Conservation (phyloP, 2,797 vertebrate genomes). For the Pseudomugil gertrudae region DNA sequence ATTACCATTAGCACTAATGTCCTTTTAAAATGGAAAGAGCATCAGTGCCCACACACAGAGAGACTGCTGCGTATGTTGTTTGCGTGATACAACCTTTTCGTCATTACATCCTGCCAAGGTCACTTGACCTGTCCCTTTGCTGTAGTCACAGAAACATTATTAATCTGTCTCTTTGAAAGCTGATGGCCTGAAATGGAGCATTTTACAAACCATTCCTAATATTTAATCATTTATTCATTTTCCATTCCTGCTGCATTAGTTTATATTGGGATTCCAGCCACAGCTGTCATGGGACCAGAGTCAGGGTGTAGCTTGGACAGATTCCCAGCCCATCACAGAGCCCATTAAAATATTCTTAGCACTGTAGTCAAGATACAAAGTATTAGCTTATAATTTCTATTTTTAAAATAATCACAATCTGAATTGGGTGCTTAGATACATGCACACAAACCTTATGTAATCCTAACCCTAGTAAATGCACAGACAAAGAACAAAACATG, state of each 20-base stretch:
- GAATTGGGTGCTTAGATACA: not conserved
- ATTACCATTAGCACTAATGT: constrained; percentile 82
- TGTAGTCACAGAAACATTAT: constrained; percentile 34
- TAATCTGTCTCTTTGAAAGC: constrained; percentile 36
- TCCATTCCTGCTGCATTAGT: not conserved
- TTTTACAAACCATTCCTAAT: constrained; percentile 7
- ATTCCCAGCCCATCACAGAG: not conserved
- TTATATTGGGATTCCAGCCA: not conserved
- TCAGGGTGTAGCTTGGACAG: not conserved
- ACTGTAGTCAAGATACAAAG: not conserved
- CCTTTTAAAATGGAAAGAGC: constrained; percentile 83
- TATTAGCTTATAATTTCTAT: not conserved
- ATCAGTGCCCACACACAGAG: constrained; percentile 63
- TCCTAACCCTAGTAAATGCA: not conserved
- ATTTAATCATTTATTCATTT: not conserved
- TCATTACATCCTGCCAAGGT: constrained; percentile 68
- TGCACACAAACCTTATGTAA: not conserved
- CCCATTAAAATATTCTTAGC: not conserved
- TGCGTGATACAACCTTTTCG: constrained; percentile 41
- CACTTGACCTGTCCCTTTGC: constrained; percentile 34
- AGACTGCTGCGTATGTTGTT: constrained; percentile 55
- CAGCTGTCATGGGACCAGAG: not conserved
- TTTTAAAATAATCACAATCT: not conserved
- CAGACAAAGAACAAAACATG: constrained; percentile 1
- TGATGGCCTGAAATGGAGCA: not conserved